These are phyloP conservation scores for Omphaloscelis lunosa DNA, from an alignment of 2,888 invertebrate species.

Conservation along the genomic window DNA sequence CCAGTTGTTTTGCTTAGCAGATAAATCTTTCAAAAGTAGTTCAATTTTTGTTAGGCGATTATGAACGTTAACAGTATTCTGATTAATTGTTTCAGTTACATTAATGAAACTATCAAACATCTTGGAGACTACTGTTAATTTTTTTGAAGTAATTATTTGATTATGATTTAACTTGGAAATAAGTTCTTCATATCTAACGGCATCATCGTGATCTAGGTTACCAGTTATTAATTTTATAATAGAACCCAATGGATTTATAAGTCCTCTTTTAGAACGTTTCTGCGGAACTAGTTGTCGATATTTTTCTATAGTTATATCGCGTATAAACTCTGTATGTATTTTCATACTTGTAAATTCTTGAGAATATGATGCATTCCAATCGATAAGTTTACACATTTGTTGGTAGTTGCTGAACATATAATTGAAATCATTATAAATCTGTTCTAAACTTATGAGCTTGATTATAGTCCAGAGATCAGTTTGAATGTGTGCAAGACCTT, in stretches of 20 bases:
- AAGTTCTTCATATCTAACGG: too few species aligned
- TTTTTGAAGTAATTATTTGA: background rate
- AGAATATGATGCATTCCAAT: conserved; percentile 4
- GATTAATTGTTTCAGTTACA: background rate
- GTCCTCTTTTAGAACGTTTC: background rate
- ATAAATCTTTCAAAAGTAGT: background rate
- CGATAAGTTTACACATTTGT: background rate
- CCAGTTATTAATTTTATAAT: conserved; percentile 4
- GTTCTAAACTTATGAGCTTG: too few species aligned
- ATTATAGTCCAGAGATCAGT: too few species aligned
- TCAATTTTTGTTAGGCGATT: background rate
- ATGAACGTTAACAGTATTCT: background rate
- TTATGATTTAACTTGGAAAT: background rate
- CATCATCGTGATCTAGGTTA: background rate
- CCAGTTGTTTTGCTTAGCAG: background rate
- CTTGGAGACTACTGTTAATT: background rate
- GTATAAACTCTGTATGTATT: conserved; percentile 12
- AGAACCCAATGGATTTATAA: conserved; percentile 5
- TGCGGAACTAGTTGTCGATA: conserved; percentile 11
- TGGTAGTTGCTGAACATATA: background rate
- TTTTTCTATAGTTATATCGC: conserved; percentile 14
- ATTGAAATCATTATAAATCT: too few species aligned
- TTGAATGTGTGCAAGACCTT: too few species aligned
- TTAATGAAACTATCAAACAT: conserved; percentile 3
- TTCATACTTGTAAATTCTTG: conserved; percentile 1